Percentiles rank a stretch among this genome's conserved stretches.
Conservation (phyloP, 2,113 vertebrate species). For the Bolborhynchus lineola region DNA sequence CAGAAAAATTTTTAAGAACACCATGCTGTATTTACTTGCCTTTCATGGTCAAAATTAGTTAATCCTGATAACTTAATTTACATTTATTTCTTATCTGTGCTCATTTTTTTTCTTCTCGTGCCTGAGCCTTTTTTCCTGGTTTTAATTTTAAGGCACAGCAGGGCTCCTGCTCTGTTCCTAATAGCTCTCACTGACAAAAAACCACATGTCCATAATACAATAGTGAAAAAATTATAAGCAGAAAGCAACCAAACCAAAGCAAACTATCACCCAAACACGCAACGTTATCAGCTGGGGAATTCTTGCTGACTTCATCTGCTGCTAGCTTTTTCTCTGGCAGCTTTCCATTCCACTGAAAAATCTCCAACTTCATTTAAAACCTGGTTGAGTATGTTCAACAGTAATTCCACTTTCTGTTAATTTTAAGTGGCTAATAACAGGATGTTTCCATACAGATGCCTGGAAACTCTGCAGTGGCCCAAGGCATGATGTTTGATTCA, state of each 20-base stretch:
- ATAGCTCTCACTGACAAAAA: conserved; percentile 34
- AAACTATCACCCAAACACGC: background rate
- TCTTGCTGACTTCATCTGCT: background rate
- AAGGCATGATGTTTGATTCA: background rate
- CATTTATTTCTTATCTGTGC: conserved; percentile 33
- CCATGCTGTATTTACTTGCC: background rate
- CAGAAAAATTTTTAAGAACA: background rate
- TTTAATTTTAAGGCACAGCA: conserved; percentile 64
- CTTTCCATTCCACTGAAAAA: background rate
- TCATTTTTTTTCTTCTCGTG: background rate
- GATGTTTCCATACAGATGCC: background rate
- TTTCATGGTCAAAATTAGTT: conserved; percentile 15
- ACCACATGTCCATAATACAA: background rate
- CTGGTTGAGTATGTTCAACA: background rate
- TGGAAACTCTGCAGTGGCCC: background rate
- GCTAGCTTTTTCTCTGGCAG: background rate
- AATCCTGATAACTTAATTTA: conserved; percentile 14
- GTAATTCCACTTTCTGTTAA: background rate
- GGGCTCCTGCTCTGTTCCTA: conserved; percentile 41
- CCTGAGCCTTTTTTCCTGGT: background rate
- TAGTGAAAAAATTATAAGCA: background rate
- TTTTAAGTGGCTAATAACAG: background rate
- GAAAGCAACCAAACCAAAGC: conserved; percentile 18
- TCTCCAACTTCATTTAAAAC: background rate
- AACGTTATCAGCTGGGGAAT: background rate